Conservation (phyloP, 2,888 invertebrate genomes). For the Punctoribates punctum region DNA sequence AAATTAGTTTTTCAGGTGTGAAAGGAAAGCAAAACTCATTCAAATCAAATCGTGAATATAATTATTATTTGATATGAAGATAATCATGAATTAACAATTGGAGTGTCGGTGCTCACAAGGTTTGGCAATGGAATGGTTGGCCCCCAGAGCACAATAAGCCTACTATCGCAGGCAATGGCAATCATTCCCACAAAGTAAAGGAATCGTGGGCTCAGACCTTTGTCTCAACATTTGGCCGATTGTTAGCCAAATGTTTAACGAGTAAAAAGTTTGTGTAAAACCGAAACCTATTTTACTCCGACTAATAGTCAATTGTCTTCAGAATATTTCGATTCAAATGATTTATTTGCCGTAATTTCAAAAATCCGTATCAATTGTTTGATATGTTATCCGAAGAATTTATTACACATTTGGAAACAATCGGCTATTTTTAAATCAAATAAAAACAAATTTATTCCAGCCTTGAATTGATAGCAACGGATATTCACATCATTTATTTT, state of each 20-base stretch:
- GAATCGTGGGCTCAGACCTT: slow-evolving; percentile 20
- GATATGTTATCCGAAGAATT: background rate
- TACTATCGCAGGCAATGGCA: background rate
- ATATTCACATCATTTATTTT: slow-evolving; percentile 22
- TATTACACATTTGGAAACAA: slow-evolving; percentile 12
- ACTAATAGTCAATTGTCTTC: slow-evolving; percentile 7
- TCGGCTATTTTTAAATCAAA: background rate
- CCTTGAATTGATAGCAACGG: slow-evolving; percentile 18
- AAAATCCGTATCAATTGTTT: background rate
- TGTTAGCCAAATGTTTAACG: background rate
- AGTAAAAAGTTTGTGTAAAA: too few species aligned
- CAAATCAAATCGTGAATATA: slow-evolving; percentile 23
- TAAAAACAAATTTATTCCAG: background rate
- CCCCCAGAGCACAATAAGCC: slow-evolving; percentile 17
- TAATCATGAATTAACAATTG: slow-evolving; percentile 25
- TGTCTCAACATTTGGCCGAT: slow-evolving; percentile 15
- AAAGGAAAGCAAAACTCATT: background rate
- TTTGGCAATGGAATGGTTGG: slow-evolving; percentile 12
- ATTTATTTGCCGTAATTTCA: background rate
- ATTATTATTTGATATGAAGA: slow-evolving; percentile 14
- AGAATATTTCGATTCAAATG: background rate
- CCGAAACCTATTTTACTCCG: background rate
- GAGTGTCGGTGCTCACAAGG: slow-evolving; percentile 11
- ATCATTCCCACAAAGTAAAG: background rate
- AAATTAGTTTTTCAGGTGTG: background rate